A percentile compares a stretch with the other conserved stretches of the same genome.
These are phyloP conservation scores for Cottus gobio DNA, from an alignment of 2,113 vertebrate species.

Conservation along the genomic window DNA sequence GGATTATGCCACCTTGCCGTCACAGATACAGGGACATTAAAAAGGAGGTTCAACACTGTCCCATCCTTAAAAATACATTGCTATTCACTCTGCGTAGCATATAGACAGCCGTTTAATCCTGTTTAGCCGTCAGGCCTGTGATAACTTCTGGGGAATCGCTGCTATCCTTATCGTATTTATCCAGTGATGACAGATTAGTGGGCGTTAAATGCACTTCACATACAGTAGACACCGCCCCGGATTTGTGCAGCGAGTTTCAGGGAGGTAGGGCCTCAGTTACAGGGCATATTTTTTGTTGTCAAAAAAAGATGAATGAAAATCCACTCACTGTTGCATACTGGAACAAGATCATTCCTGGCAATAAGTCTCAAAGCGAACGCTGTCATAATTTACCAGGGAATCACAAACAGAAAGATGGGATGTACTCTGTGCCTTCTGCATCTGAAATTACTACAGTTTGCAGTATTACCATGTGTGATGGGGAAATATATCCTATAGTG, in stretches of 20 bases:
- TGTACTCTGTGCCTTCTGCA: not conserved
- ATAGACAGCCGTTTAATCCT: slow-evolving; percentile 72
- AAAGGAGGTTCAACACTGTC: slow-evolving; percentile 22
- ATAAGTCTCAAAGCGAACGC: slow-evolving; percentile 47
- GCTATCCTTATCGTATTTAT: slow-evolving; percentile 78
- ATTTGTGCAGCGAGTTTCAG: slow-evolving; percentile 51
- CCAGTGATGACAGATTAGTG: slow-evolving; percentile 78
- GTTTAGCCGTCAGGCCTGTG: slow-evolving; percentile 66
- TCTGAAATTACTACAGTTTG: slow-evolving; percentile 13
- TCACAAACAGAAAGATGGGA: slow-evolving; percentile 2
- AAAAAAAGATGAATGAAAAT: slow-evolving; percentile 67
- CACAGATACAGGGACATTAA: slow-evolving; percentile 8
- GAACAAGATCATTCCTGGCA: slow-evolving; percentile 56
- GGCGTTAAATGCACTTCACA: slow-evolving; percentile 72
- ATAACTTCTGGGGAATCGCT: slow-evolving; percentile 67
- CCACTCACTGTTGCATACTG: slow-evolving; percentile 38
- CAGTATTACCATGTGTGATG: not conserved
- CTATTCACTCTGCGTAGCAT: slow-evolving; percentile 52
- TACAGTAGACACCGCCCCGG: slow-evolving; percentile 59
- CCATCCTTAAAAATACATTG: slow-evolving; percentile 39
- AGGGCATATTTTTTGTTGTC: slow-evolving; percentile 40
- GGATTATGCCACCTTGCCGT: slow-evolving; percentile 27
- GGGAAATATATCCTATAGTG: not conserved
- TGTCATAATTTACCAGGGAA: slow-evolving; percentile 45
- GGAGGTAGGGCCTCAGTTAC: slow-evolving; percentile 41